These are phyloP conservation scores for Melitaea athalia DNA, from an alignment of 2,888 invertebrate genomes.

Conservation along the genomic window DNA sequence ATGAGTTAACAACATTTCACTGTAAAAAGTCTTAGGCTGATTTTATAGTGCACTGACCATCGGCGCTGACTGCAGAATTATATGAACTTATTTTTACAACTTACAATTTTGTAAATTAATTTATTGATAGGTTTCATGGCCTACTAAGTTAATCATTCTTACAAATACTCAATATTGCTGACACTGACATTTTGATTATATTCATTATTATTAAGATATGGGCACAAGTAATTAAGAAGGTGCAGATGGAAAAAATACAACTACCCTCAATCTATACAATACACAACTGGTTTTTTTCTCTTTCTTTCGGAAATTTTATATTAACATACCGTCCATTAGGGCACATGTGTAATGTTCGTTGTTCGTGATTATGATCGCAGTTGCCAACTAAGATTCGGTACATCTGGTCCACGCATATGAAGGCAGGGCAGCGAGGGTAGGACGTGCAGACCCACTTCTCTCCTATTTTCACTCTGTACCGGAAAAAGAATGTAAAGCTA, in stretches of 20 bases:
- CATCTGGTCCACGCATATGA: conserved; percentile 48
- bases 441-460: conserved; percentile 47
- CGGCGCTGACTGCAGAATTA: too few relatives aligned
- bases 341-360: conserved; percentile 41
- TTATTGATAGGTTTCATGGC: too few relatives aligned
- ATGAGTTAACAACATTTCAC: too few relatives aligned
- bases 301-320: background rate
- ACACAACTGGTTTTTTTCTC: background rate
- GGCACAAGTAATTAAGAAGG: too few relatives aligned
- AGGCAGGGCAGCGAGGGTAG: conserved; percentile 45
- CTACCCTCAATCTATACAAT: background rate
- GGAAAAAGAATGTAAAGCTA: conserved; percentile 46
- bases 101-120: too few relatives aligned
- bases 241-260: background rate
- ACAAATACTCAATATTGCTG: too few relatives aligned
- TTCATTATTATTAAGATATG: too few relatives aligned
- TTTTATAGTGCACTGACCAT: too few relatives aligned
- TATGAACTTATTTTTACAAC: too few relatives aligned
- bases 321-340: conserved; percentile 50
- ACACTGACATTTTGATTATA: too few relatives aligned
- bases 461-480: conserved; percentile 39
- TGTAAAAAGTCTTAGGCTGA: too few relatives aligned
- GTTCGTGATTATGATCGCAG: conserved; percentile 46
- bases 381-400: conserved; percentile 43
- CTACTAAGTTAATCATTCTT: too few relatives aligned